Base-by-base conservation (phyloP, 2,888 invertebrate genomes). In the Xestia ashworthii region DNA sequence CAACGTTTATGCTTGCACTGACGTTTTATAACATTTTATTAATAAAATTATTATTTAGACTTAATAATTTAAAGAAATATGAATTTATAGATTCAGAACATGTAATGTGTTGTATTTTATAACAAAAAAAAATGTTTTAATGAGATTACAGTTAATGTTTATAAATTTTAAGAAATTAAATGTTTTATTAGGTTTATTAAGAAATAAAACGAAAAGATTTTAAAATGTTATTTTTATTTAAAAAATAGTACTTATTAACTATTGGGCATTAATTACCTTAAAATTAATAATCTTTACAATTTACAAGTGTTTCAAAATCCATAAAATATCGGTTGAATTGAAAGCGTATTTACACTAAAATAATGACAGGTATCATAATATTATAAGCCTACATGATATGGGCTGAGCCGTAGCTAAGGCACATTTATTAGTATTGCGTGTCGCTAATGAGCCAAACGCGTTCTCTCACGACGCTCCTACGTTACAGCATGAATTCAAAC, bases 251-350 rank as follows among this genome's bases (percentile, higher is more conserved):
- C 96, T 96, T 96, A 96, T 90, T 91, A 95, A 91, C 95, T 96
- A 96, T 72, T 89, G 88, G 94, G 95, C 95, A 96, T 96, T 96
- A 96, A 95, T 96, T 96, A 96, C 95, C 94, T 96, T 96, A 96
- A 96, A 95, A 95, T 95, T 96, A 96, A 95, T 95, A 96, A 95
- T 96, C 96, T 97, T 95, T 97, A 97, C 97, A 97, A 97, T 97
- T 96, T 97, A 97, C 97, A 97, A 96, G 95, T 95, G 95, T 94
- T 95, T 96, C 95, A 96, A 95, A 96, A 95, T 96, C 95, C 96
- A 96, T 97, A 96, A 95, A 96, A 96, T 97, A 97, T 96, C 95
- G 95, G 95, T 95, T 95, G 95, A 95, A 95, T 95, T 95, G 90
- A 95, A 96, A 95, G 96, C 95, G 94, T 97, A 96, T 96, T 95